Conservation (phyloP, 2,797 vertebrate species). For the Ispidina lecontei region DNA sequence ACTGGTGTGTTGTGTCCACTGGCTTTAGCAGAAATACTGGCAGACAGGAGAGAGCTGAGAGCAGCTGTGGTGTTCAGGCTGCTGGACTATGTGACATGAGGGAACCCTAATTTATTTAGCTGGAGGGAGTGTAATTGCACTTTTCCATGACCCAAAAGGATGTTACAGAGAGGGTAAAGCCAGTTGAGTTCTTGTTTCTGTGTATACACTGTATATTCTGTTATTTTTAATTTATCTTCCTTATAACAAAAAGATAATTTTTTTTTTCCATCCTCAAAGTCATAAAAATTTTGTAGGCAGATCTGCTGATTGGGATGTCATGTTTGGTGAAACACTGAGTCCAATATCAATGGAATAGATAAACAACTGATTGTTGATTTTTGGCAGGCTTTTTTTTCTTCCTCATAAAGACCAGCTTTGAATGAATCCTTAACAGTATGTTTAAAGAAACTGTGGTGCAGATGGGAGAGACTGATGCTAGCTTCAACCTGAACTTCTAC, state of each 20-base stretch:
- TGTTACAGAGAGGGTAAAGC: background rate
- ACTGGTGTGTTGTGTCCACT: background rate
- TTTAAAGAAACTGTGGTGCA: background rate
- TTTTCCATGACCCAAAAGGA: background rate
- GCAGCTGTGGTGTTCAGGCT: background rate
- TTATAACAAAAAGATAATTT: background rate
- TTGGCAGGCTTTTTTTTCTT: background rate
- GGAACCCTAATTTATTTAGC: background rate
- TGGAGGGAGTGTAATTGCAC: background rate
- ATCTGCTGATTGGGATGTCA: background rate
- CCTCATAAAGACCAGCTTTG: background rate
- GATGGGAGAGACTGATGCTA: background rate
- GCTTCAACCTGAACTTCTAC: accelerated
- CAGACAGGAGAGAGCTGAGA: background rate
- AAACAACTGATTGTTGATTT: background rate
- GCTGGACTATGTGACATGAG: background rate
- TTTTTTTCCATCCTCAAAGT: background rate
- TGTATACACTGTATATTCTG: accelerated
- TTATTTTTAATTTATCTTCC: background rate
- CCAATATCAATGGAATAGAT: background rate
- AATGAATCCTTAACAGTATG: background rate
- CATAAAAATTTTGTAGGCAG: background rate
- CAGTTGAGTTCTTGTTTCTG: background rate
- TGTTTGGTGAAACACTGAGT: background rate
- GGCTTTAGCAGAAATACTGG: background rate